These are phyloP conservation scores for Calidris pygmaea DNA, from an alignment of 2,113 vertebrate genomes.

Conservation along the genomic window DNA sequence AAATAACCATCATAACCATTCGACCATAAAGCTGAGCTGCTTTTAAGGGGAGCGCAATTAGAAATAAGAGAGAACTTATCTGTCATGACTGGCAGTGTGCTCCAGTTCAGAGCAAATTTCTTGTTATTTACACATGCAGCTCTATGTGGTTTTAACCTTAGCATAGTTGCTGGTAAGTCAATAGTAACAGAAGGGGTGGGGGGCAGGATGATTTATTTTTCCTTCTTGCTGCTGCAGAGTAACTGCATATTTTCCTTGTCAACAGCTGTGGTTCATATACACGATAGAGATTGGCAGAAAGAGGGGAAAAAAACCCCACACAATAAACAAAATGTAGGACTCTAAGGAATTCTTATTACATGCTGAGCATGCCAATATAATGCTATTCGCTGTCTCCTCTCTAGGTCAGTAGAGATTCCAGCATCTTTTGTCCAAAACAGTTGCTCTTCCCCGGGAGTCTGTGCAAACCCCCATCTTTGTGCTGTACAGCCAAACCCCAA, in stretches of 20 bases:
- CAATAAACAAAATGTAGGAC: constrained; percentile 35
- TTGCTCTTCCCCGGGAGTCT: background rate
- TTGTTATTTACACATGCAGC: background rate
- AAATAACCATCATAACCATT: background rate
- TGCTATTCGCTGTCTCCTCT: constrained; percentile 19
- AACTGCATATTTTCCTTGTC: constrained; percentile 58
- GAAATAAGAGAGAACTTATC: background rate
- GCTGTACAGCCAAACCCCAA: background rate
- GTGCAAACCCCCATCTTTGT: background rate
- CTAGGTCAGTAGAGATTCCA: constrained; percentile 38
- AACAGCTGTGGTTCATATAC: constrained; percentile 53
- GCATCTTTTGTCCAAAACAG: constrained; percentile 5
- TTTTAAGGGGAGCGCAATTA: background rate
- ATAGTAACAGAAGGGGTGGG: background rate
- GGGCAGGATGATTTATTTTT: constrained; percentile 30
- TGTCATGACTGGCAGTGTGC: background rate
- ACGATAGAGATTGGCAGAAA: constrained; percentile 5
- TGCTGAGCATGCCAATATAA: constrained; percentile 44
- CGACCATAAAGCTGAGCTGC: background rate
- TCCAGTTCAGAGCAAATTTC: constrained; percentile 33
- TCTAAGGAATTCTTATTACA: constrained; percentile 43
- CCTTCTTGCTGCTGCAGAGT: constrained; percentile 36
- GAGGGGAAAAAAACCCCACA: background rate
- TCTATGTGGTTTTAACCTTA: constrained; percentile 42
- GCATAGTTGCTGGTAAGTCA: background rate